Evolutionary conservation across 1,140 invertebrate species (phyloP), one percentile per base, ranked within the genome.

Genomic region (Neotoxoptera formosana): DNA sequence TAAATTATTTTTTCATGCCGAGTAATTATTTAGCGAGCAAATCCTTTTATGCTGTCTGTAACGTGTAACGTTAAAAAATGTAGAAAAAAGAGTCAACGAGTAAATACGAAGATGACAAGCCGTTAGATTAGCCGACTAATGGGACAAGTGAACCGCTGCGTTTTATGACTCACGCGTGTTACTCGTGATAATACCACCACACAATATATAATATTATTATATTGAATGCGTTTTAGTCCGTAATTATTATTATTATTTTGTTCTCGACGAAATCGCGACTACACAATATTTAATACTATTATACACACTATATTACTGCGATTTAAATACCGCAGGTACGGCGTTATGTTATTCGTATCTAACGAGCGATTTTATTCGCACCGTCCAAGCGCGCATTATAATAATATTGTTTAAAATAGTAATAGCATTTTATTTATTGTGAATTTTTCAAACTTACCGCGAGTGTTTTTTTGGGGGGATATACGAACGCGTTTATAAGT

Each of bases 81-180:
- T 41, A 41, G 7, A 47, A 86, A 36, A 86, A 86, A 86, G 11
- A 47, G 84, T 86, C 84, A 47, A 86, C 84, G 41, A 86, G 23
- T 86, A 86, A 86, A 47, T 41, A 47, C 45, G 17, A 86, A 86
- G 23, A 86, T 86, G 83, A 86, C 84, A 86, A 86, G 25, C 84
- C 11, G 34, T 83, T 83, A 83, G 76, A 83, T 83, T 83, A 83
- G 20, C 20, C 34, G 36, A 84, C 83, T 84, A 84, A 84, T 84
- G 36, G 45, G 20, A 11, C 84, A 17, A 86, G 41, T 86, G 84
- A 86, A 86, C 25, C 47, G 41, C 25, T 86, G 4, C 41, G 25
- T 47, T 47, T 86, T 45, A 30, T 47, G 11, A 86, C 45, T 83
- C 60, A n/a, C n/a, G 60, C 60, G 60, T 76, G 14, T 14, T 76